Percentiles rank a stretch among this genome's conserved stretches.
Evolutionary conservation across 2,797 vertebrate genomes (phyloP).

Genomic region (Melanogrammus aeglefinus): DNA sequence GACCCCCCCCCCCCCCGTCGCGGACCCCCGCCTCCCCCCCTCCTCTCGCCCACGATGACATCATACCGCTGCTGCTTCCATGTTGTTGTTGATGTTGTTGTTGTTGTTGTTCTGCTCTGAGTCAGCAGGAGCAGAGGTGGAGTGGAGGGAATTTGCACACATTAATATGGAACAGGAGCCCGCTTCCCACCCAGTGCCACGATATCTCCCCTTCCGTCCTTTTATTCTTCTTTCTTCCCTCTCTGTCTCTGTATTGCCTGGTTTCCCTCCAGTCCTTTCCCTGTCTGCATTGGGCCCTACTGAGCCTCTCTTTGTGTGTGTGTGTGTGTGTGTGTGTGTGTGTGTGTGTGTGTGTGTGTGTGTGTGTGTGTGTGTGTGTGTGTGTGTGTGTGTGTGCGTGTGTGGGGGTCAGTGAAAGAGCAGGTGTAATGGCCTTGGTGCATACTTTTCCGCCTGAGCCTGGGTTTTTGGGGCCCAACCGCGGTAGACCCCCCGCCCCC

Average conservation of each 20-base stretch:
- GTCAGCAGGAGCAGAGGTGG: constrained; percentile 71
- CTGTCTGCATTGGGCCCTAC: background rate
- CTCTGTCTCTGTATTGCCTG: constrained; percentile 1
- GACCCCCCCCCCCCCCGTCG: constrained; percentile 52
- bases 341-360: background rate
- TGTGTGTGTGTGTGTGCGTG: background rate
- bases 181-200: constrained; percentile 63
- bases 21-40: constrained; percentile 63
- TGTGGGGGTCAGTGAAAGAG: too few relatives aligned
- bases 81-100: too few relatives aligned
- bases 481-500: background rate
- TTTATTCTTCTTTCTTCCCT: constrained; percentile 31
- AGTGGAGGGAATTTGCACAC: constrained; percentile 71
- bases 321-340: background rate
- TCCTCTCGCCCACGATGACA: constrained; percentile 73
- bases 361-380: background rate
- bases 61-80: constrained; percentile 79
- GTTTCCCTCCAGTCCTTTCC: background rate
- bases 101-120: constrained; percentile 72
- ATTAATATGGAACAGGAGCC: constrained; percentile 75
- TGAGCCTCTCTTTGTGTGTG: background rate
- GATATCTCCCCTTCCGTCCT: constrained; percentile 42
- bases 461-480: background rate
- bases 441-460: background rate
- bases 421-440: too few relatives aligned